Conservation (phyloP, 2,888 invertebrate species). For the Oscheius sp. region DNA sequence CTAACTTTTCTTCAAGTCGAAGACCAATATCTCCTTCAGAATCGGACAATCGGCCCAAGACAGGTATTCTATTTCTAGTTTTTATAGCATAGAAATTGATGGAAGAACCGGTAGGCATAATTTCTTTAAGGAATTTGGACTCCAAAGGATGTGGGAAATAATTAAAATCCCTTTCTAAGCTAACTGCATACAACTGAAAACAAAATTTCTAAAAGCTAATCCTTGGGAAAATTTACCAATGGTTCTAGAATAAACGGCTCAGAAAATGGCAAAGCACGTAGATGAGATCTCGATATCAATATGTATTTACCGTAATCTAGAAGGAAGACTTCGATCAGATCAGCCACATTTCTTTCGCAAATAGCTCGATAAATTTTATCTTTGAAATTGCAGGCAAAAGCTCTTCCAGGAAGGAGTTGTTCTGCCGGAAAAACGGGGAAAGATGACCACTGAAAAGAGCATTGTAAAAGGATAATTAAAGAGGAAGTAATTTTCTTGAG, state of each 20-base stretch:
- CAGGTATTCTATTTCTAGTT: background rate
- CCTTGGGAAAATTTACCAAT: background rate
- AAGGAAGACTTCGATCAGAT: background rate
- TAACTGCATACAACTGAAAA: slow-evolving; percentile 9
- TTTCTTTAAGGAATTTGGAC: background rate
- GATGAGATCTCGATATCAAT: too few species aligned
- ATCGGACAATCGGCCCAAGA: background rate
- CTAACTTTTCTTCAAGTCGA: too few species aligned
- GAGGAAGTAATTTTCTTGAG: background rate
- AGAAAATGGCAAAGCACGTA: background rate
- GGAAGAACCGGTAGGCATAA: background rate
- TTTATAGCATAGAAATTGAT: background rate
- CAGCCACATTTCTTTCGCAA: background rate
- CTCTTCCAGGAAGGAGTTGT: background rate
- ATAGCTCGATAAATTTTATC: background rate
- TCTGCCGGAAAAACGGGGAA: background rate
- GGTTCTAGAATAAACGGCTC: background rate
- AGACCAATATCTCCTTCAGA: too few species aligned
- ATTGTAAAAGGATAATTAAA: background rate
- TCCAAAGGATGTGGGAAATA: slow-evolving; percentile 25
- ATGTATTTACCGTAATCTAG: slow-evolving; percentile 17
- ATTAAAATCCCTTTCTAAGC: background rate
- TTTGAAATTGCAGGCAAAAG: background rate
- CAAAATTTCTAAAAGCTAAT: background rate
- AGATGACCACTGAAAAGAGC: slow-evolving; percentile 17